Evolutionary conservation across 2,888 invertebrate genomes (phyloP), one percentile per base, ranked within the genome.

Genomic region (Patella caerulea): DNA sequence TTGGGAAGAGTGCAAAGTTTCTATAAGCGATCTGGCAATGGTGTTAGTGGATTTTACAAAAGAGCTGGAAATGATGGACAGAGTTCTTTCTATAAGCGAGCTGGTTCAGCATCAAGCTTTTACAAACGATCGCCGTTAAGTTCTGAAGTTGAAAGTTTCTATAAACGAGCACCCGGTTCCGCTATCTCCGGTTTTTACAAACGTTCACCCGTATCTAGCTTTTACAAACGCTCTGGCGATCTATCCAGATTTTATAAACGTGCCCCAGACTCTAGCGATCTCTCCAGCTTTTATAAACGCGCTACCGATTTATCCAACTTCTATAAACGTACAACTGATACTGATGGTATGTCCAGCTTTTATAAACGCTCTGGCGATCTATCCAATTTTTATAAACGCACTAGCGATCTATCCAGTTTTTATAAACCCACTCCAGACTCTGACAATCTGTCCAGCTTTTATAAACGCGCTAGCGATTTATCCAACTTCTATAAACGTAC

Each of bases 11-110:
- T 29, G 17, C 24, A 73, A 14, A 77, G 74, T 73, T 75, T 75
- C 71, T 75, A 75, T 24, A 75, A 75, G 54, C 56, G 76, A 52
- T 55, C 71, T 4, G 19, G 59, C 9, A 55, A 65, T 9, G 71
- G 70, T 15, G 24, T 65, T 19, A 75, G 70, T 24, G 52, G 53
- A 12, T 75, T 78, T 52, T 78, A 78, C 69, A 78, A 78, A 29
- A 69, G 78, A 17, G 53, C 69, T 1, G 34, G 11, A 14, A 71
- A 19, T 3, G 71, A 70, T 24, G 76, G 72, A n/a, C 14, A 45
- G 12, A 79, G 74, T 72, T 54, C 65, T 2, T 79, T 79, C 74
- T 79, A 79, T 72, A 79, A 76, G n/a, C 29, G 76, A 24, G 71
- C 73, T 0, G 52, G 7, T 0, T 17, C 54, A 12, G 79, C 72